Evolutionary conservation across 2,113 vertebrate genomes (phyloP).

Genomic region (Hydrochoerus hydrochaeris): DNA sequence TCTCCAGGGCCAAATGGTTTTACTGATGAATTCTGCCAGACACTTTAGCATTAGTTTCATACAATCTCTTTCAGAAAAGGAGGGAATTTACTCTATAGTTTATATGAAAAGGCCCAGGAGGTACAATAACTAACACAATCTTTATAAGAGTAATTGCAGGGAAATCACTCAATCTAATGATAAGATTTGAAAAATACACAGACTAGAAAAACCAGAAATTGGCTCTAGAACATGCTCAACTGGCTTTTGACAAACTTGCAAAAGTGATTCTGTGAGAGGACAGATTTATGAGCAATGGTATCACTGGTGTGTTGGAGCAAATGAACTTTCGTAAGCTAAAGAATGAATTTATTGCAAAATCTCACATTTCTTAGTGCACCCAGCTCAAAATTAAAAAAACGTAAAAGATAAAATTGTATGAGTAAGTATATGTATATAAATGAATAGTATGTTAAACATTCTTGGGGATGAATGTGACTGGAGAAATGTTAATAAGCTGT

Average conservation of each 20-base stretch:
- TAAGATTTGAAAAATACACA: background rate
- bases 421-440: background rate
- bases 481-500: background rate
- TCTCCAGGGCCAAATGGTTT: background rate
- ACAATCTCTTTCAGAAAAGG: background rate
- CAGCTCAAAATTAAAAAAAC: background rate
- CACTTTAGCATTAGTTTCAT: background rate
- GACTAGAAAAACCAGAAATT: background rate
- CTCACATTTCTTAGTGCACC: background rate
- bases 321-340: background rate
- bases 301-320: background rate
- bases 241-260: background rate
- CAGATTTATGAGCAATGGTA: background rate
- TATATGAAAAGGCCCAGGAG: background rate
- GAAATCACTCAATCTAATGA: background rate
- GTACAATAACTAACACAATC: background rate
- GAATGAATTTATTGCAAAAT: background rate
- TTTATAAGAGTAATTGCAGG: background rate
- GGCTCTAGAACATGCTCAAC: background rate
- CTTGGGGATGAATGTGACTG: background rate
- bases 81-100: background rate
- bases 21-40: background rate
- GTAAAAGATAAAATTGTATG: background rate
- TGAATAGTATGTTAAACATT: background rate
- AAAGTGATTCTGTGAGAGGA: background rate